Evolutionary conservation across 1,140 invertebrate genomes (phyloP), one percentile per base, ranked within the genome.

Genomic region (Cydia amplana): DNA sequence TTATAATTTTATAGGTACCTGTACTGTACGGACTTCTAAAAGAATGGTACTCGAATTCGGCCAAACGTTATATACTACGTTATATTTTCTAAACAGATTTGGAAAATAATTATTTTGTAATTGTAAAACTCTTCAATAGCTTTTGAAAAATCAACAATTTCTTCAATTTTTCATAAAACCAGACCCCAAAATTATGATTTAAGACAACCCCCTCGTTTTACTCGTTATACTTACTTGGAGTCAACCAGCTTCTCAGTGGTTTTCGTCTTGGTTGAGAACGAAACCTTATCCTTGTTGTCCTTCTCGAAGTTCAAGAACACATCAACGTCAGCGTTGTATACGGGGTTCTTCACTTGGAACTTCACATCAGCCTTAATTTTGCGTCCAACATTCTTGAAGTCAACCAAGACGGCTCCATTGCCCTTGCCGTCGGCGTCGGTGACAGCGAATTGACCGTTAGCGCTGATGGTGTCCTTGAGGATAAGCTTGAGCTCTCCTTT

Each of bases 221-320:
- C 36, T 40, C 36, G 6, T 6, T 36, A 64, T 74, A 92, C 93
- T 92, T 89, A 94, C 93, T 95, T 96, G 0, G 95, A 94, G n/a
- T 95, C 94, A 0, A 96, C 43, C 2, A 91, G 90, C 0, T 93
- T 93, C 6, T 94, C 93, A 0, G 93, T 94, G 0, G 94, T 75
- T 65, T 94, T 94, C 49, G 93, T 95, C 36, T 94, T 91, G 0
- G 96, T 96, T n/a, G 93, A 93, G 6, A 96, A 80, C 77, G 94
- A 93, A 1, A 97, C 78, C 78, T 95, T 95, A 67, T 95, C 95
- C 64, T 85, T 94, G 14, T 95, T 95, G 82, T 96, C 94, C 77
- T 96, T 96, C 14, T 95, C 94, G n/a, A 94, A 95, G 83, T 97
- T 94, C 9, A 95, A 94, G 70, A 93, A 94, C 1, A 97, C 20